phyloP scores from a whole-genome alignment of 2,888 invertebrate species.

The Meteorus cinctellus region DNA sequence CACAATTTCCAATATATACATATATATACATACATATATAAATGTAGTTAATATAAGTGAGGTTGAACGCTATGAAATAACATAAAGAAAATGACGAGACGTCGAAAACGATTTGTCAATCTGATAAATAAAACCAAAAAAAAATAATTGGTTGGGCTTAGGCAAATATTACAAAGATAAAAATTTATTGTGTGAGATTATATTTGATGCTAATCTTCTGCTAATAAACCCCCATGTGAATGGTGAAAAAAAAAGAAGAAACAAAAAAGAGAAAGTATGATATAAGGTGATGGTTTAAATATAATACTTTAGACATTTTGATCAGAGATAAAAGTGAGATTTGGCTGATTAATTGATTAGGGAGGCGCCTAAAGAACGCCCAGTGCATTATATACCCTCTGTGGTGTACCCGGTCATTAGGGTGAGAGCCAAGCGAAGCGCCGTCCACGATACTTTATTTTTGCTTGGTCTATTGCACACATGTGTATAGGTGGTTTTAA shows the following conservation, averaged over 20 bases:
- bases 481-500: conserved; percentile 11
- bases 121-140: background rate
- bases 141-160: background rate
- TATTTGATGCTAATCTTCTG: conserved; percentile 55
- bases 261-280: conserved; percentile 4
- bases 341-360: conserved; percentile 72
- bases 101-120: background rate
- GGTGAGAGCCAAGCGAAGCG: conserved; percentile 43
- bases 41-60: background rate
- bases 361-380: conserved; percentile 68
- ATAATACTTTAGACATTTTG: conserved; percentile 17
- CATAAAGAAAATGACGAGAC: background rate
- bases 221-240: conserved; percentile 59
- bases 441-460: conserved; percentile 25
- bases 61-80: background rate
- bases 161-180: background rate
- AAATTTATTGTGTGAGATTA: background rate
- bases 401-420: conserved; percentile 64
- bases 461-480: conserved; percentile 32
- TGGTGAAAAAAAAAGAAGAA: conserved; percentile 2
- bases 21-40: background rate
- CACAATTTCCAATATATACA: background rate
- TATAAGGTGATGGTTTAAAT: background rate
- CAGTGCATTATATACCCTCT: conserved; percentile 61
- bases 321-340: conserved; percentile 65